phyloP scores from a whole-genome alignment of 2,797 vertebrate genomes.

The Astyanax mexicanus region DNA sequence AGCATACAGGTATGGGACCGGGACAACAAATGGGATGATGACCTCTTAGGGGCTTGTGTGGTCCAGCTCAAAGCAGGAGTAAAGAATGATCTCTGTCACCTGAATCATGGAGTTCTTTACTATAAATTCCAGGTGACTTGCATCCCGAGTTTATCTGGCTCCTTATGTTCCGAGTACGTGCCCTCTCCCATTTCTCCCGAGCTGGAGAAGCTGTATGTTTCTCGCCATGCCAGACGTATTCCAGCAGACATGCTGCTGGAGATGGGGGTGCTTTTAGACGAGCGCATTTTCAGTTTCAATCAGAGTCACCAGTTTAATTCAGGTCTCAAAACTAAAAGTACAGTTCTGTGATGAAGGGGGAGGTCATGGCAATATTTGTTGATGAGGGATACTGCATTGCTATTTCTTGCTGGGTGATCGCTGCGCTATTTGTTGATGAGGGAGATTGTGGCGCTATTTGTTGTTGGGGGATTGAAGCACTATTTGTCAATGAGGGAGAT shows the following conservation, averaged over 20 bases:
- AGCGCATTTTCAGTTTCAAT: constrained; percentile 15
- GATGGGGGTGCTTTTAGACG: constrained; percentile 73
- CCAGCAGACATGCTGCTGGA: constrained; percentile 65
- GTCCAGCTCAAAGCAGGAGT: constrained; percentile 49
- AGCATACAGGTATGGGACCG: constrained; percentile 84
- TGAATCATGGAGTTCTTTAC: constrained; percentile 75
- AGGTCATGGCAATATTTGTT: too few species aligned
- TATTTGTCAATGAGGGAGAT: too few species aligned
- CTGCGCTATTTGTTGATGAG: too few species aligned
- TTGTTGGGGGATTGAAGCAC: too few species aligned
- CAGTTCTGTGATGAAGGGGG: constrained; percentile 18
- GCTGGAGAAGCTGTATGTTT: constrained; percentile 68
- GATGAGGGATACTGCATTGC: too few species aligned
- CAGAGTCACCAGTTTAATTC: neutral
- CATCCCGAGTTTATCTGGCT: constrained; percentile 74
- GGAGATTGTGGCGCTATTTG: too few species aligned
- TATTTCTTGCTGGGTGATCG: too few species aligned
- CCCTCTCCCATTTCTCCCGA: constrained; percentile 63
- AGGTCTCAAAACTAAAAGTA: neutral
- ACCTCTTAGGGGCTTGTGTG: constrained; percentile 81
- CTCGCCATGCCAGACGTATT: constrained; percentile 72
- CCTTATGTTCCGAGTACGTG: constrained; percentile 72
- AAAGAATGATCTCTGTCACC: constrained; percentile 65
- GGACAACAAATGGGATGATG: constrained; percentile 79
- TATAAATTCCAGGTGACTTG: constrained; percentile 73